A percentile compares a stretch with the other conserved stretches of the same genome.
Conservation (phyloP, 2,113 vertebrate species). For the Amphiprion ocellaris region DNA sequence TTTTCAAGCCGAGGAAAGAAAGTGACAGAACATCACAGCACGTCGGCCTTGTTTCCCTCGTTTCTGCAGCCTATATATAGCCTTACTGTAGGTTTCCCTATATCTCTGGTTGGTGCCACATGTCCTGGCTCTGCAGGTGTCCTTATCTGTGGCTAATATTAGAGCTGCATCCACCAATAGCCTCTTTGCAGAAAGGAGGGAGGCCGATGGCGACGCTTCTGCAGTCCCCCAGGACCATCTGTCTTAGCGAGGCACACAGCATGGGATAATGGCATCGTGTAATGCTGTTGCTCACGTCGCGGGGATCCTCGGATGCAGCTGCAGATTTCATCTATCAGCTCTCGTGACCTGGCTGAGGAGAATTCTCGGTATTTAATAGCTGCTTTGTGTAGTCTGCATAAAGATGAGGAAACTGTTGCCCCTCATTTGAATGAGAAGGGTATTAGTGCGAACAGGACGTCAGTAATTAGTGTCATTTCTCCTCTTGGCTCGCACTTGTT, state of each 20-base stretch:
- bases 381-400: conserved; percentile 33
- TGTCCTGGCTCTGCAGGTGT: conserved; percentile 63
- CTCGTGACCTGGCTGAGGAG: conserved; percentile 21
- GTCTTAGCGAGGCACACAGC: conserved; percentile 51
- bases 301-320: conserved; percentile 27
- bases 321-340: conserved; percentile 39
- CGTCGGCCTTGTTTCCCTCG: not conserved
- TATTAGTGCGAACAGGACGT: conserved; percentile 43
- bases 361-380: conserved; percentile 37
- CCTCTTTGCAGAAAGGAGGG: conserved; percentile 15
- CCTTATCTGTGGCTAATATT: conserved; percentile 73
- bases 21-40: conserved; percentile 37
- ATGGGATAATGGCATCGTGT: conserved; percentile 52
- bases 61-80: conserved; percentile 33
- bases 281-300: conserved; percentile 35
- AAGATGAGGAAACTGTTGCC: conserved; percentile 46
- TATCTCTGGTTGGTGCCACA: conserved; percentile 48
- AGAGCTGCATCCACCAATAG: conserved; percentile 41
- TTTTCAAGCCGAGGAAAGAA: conserved; percentile 25
- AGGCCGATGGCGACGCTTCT: not conserved
- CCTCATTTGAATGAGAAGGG: conserved; percentile 59
- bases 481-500: conserved; percentile 33
- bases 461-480: conserved; percentile 59
- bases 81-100: conserved; percentile 38
- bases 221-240: conserved; percentile 50